Conservation (phyloP, 1,140 invertebrate genomes). For the Macrocentrus cingulum region DNA sequence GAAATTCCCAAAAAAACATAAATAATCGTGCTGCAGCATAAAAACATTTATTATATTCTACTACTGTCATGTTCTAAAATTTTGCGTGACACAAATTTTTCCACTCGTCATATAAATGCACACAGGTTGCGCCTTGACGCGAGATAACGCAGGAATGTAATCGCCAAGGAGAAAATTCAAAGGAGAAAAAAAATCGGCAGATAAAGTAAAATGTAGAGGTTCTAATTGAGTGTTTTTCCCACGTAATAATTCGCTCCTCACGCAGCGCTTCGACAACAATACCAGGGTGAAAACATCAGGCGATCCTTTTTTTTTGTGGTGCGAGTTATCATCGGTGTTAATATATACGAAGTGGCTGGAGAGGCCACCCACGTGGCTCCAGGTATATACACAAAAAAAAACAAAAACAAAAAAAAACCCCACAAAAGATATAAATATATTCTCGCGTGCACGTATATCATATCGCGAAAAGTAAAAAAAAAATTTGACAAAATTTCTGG, state of each 20-base stretch:
- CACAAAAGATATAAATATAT: too few species aligned
- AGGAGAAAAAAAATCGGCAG: background rate
- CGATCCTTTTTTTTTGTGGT: too few species aligned
- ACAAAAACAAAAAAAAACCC: too few species aligned
- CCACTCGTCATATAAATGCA: background rate
- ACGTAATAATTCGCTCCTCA: background rate
- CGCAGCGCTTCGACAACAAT: too few species aligned
- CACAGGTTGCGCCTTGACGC: too few species aligned
- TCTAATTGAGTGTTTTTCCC: slow-evolving; percentile 5
- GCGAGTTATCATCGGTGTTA: slow-evolving; percentile 37
- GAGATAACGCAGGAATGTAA: slow-evolving; percentile 5
- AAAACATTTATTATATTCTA: too few species aligned
- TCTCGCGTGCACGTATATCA: too few species aligned
- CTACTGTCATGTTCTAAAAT: too few species aligned
- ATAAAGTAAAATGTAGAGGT: background rate
- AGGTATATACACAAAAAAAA: slow-evolving; percentile 25
- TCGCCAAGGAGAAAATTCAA: slow-evolving; percentile 11
- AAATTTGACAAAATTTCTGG: too few species aligned
- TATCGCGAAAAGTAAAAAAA: too few species aligned
- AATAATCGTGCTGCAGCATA: slow-evolving; percentile 23
- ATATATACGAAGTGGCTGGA: slow-evolving; percentile 33
- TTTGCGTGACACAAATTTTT: slow-evolving; percentile 22
- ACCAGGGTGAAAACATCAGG: slow-evolving; percentile 11
- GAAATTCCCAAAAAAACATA: slow-evolving; percentile 29
- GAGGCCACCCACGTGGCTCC: slow-evolving; percentile 42